Percentiles rank a stretch among this genome's conserved stretches.
phyloP scores from a whole-genome alignment of 2,888 invertebrate genomes.

The Diaperis boleti region DNA sequence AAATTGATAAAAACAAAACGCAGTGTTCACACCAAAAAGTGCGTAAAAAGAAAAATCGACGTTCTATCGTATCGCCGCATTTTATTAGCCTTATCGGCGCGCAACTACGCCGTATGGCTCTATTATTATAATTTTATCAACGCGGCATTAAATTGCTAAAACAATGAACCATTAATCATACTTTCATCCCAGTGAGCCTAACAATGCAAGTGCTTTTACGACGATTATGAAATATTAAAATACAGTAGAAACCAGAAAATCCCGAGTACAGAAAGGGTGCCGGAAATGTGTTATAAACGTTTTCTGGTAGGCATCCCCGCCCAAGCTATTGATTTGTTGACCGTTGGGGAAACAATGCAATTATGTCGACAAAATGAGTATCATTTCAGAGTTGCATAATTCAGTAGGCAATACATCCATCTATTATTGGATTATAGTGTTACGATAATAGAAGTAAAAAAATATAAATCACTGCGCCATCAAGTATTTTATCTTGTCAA shows the following conservation, averaged over 20 bases:
- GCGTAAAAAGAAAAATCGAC: constrained; percentile 2
- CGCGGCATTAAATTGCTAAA: constrained; percentile 27
- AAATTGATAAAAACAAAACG: constrained; percentile 1
- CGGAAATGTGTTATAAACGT: no score
- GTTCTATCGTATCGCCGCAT: constrained; percentile 5
- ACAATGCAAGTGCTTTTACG: constrained; percentile 22
- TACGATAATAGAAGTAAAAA: no score
- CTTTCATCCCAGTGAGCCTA: constrained; percentile 13
- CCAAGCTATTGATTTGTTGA: no score
- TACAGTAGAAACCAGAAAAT: no score
- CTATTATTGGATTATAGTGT: no score
- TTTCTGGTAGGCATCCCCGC: no score
- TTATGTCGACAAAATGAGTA: no score
- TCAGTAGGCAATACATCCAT: neutral
- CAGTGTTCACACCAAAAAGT: no score
- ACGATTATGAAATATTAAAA: constrained; percentile 12
- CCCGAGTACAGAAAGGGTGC: no score
- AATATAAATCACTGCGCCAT: no score
- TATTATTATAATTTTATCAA: constrained; percentile 28
- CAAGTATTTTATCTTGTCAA: no score
- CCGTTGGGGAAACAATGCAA: no score
- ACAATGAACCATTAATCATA: constrained; percentile 30
- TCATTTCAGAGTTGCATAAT: neutral
- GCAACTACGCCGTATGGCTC: constrained; percentile 24
- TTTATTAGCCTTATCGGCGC: constrained; percentile 15